These are phyloP conservation scores for Frankliniella fusca DNA, from an alignment of 2,888 invertebrate species.

Conservation along the genomic window DNA sequence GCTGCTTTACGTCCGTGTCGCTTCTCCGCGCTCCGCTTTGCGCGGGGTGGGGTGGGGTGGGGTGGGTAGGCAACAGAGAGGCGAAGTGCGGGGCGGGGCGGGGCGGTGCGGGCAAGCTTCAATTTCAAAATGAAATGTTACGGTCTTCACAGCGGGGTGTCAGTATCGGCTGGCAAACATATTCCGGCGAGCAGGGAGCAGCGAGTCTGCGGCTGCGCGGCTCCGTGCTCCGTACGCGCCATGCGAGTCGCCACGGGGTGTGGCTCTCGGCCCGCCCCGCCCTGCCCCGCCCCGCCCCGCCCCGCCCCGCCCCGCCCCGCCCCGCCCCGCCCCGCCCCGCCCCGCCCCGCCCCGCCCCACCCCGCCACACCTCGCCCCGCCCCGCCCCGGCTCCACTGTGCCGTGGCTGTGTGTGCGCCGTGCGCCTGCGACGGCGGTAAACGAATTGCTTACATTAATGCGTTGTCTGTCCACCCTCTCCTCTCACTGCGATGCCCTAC, in stretches of 20 bases:
- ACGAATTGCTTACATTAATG: slow-evolving; percentile 1
- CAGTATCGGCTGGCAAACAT: neutral
- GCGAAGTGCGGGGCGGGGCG: neutral
- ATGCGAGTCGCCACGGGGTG: neutral
- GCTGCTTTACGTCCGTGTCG: too few relatives aligned
- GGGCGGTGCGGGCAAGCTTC: neutral
- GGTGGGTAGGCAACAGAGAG: neutral
- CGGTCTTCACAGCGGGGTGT: neutral
- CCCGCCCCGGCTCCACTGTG: neutral
- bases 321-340: neutral
- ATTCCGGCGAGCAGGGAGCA: neutral
- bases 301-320: neutral
- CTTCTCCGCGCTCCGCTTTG: too few relatives aligned
- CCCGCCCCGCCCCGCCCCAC: neutral
- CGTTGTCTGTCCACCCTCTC: neutral
- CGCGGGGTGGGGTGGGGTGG: neutral
- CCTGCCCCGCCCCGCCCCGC: neutral
- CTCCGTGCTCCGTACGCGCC: neutral
- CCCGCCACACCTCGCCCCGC: neutral
- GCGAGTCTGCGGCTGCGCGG: neutral
- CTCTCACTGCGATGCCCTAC: neutral
- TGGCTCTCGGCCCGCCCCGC: neutral
- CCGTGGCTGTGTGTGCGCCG: too few relatives aligned
- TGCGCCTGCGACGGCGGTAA: neutral
- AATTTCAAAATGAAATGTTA: slow-evolving; percentile 1